Evolutionary conservation across 37 sponge, comb jelly and placozoan species (phyloP).

Genomic region (Chondrilla cf. caribensis): DNA sequence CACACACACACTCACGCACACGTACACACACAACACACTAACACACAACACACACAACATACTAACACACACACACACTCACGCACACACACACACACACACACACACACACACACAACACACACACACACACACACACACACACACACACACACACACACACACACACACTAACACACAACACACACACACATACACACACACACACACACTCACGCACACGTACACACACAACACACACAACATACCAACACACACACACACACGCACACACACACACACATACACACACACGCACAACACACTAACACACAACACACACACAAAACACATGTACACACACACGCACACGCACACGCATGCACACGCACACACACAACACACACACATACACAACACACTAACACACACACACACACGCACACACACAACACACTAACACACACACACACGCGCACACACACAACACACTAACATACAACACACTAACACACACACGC

Average conservation of each 20-base stretch:
- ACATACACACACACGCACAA: background rate
- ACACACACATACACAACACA: constrained; percentile 21
- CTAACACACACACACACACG: background rate
- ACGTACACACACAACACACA: too few species aligned
- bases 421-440: constrained; percentile 28
- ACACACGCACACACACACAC: constrained; percentile 33
- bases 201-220: too few species aligned
- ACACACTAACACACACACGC: constrained; percentile 10
- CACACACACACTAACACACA: constrained; percentile 1
- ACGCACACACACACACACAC: too few species aligned
- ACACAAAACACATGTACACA: background rate
- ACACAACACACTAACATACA: constrained; percentile 12
- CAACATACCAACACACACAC: too few species aligned
- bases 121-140: constrained; percentile 23
- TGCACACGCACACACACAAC: constrained; percentile 15
- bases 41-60: constrained; percentile 7
- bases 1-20: constrained; percentile 13
- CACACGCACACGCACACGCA: constrained; percentile 23
- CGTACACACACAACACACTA: background rate
- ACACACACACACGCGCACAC: constrained; percentile 34
- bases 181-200: constrained; percentile 1
- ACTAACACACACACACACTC: too few species aligned
- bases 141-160: constrained; percentile 13
- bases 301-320: constrained; percentile 9
- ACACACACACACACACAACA: too few species aligned